Conservation (phyloP, 2,113 vertebrate species). For the Zosterops japonicus region DNA sequence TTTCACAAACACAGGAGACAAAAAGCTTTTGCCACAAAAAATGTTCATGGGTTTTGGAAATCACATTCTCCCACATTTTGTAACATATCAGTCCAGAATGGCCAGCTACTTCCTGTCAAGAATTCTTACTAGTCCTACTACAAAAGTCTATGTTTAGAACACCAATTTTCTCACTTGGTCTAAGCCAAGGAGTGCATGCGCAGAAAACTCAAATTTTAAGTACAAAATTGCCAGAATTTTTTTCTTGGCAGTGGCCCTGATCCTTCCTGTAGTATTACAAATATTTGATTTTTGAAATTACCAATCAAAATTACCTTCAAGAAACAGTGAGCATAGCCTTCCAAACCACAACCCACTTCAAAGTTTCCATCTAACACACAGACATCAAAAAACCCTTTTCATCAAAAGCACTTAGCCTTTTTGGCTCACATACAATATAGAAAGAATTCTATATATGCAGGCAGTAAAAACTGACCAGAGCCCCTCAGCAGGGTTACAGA, state of each 20-base stretch:
- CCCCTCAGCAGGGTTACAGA: not conserved
- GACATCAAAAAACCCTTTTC: not conserved
- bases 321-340: not conserved
- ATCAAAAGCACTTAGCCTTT: not conserved
- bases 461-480: not conserved
- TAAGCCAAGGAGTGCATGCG: not conserved
- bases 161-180: not conserved
- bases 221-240: not conserved
- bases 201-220: not conserved
- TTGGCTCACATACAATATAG: not conserved
- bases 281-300: not conserved
- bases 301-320: not conserved
- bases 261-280: not conserved
- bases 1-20: not conserved
- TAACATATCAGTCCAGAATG: not conserved
- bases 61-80: not conserved
- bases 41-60: not conserved
- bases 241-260: not conserved
- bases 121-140: not conserved
- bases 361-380: not conserved
- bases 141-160: not conserved
- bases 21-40: not conserved
- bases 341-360: not conserved
- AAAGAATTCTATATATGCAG: not conserved
- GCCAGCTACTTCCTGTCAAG: not conserved